These are phyloP conservation scores for Caenorhabditis zanzibari DNA, from an alignment of 2,888 invertebrate species.

Conservation along the genomic window DNA sequence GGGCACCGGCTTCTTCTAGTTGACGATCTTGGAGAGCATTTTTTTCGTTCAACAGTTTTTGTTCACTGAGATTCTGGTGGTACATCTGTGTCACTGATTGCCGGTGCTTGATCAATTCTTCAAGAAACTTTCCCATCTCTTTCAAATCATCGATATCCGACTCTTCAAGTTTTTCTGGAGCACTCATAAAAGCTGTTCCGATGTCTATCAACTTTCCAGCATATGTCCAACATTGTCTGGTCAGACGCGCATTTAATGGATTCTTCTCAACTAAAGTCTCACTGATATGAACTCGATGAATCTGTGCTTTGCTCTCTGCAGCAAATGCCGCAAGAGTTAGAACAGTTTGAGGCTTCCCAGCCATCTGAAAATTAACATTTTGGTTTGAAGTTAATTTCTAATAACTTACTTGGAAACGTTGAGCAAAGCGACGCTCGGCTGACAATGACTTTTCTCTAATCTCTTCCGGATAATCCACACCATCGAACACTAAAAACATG, in stretches of 20 bases:
- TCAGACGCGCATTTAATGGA: background rate
- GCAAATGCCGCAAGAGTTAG: background rate
- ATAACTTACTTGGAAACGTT: background rate
- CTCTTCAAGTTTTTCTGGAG: background rate
- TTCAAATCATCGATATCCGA: background rate
- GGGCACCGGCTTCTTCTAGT: background rate
- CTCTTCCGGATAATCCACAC: background rate
- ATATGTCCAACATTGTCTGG: background rate
- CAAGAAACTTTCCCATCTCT: background rate
- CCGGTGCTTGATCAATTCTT: background rate
- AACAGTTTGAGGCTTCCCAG: background rate
- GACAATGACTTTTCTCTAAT: background rate
- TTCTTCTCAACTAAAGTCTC: background rate
- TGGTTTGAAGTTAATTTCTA: background rate
- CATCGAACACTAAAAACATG: slow-evolving; percentile 14
- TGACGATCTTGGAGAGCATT: background rate
- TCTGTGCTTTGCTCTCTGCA: background rate
- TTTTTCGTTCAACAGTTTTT: background rate
- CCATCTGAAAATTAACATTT: background rate
- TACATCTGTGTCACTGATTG: background rate
- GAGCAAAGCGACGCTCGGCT: background rate
- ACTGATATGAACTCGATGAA: background rate
- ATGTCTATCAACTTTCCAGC: background rate
- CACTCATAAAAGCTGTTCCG: background rate
- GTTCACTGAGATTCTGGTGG: background rate